Base-by-base conservation (phyloP, 2,797 vertebrate genomes). In the Myripristis jacobus region DNA sequence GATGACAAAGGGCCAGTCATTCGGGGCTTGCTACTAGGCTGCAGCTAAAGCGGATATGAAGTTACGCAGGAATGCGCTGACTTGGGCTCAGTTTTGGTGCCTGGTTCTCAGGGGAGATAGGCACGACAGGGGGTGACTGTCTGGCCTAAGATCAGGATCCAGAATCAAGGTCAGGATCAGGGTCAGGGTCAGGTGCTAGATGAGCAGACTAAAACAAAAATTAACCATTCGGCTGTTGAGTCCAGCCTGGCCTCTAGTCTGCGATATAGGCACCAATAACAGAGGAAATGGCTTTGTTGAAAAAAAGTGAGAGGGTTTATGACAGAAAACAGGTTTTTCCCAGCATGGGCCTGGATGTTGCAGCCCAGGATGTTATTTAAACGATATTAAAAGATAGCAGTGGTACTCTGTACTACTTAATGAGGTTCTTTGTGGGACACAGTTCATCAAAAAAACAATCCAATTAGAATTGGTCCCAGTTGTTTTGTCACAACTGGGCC, bases 1-100 rank as follows among this genome's bases (percentile, higher is more conserved):
- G 67, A 83, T 89, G 84, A 92, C 91, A 92, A 91, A 90, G 87
- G 77, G 79, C 75, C 88, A 87, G 89, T 91, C 83, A 89, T 88
- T 80, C 36, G 38, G 51, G 79, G 51, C 80, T 80, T 72, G 88
- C 77, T 31, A 84, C 83, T 66, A 44, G 62, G 66, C 85, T 80
- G 88, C 73, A 79, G 82, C 87, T 72, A 46, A n/a, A 88, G 83
- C 79, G 87, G 87, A 92, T 88, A 90, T 89, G 79, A 89, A 88
- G 87, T 91, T 91, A 90, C 79, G 69, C 73, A 88, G 88, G 90
- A 92, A 93, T 93, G 86, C 41, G 70, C 87, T 79, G 80, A 75
- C 74, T 66, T 11, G 43, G 63, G 61, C n/a, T 56, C 41, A 31
- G 68, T 41, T 76, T 68, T 34, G 56, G 68, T 72, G 52, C 62